A percentile compares a stretch with the other conserved stretches of the same genome.
Conservation (phyloP, 2,888 invertebrate species). For the Pheosia tremula region DNA sequence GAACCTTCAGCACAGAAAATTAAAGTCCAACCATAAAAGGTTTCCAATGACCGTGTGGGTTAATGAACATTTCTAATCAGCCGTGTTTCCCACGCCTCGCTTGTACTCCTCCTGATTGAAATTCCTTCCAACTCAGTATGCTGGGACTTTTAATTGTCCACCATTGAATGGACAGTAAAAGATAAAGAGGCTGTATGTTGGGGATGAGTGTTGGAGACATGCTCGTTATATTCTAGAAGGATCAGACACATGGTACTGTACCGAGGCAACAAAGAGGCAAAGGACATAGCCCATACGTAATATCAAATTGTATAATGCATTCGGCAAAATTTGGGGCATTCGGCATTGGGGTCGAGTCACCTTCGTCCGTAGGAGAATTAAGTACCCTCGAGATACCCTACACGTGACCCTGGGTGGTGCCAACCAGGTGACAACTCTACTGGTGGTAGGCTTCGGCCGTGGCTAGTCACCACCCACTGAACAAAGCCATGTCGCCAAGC, state of each 20-base stretch:
- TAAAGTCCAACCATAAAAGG: background rate
- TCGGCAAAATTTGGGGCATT: too few species aligned
- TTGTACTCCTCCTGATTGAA: background rate
- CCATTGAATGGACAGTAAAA: background rate
- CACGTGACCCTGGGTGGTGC: too few species aligned
- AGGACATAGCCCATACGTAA: too few species aligned
- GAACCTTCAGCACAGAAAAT: background rate
- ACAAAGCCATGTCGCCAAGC: too few species aligned
- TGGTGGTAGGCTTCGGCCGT: too few species aligned
- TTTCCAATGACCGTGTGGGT: background rate
- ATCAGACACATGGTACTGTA: background rate
- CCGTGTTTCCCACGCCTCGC: background rate
- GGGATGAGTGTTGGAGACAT: background rate
- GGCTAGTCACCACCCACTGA: too few species aligned
- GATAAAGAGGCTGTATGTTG: background rate
- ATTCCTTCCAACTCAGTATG: background rate
- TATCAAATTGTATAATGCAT: too few species aligned
- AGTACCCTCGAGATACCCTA: too few species aligned
- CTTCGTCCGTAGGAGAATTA: too few species aligned
- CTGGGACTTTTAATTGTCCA: background rate
- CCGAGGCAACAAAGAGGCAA: too few species aligned
- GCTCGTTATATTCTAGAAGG: background rate
- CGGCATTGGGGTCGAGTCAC: too few species aligned
- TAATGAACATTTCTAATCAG: conserved; percentile 5
- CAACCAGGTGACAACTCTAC: too few species aligned